Evolutionary conservation across 1,140 invertebrate species (phyloP), one percentile per base, ranked within the genome.

Genomic region (Chymomyza costata): DNA sequence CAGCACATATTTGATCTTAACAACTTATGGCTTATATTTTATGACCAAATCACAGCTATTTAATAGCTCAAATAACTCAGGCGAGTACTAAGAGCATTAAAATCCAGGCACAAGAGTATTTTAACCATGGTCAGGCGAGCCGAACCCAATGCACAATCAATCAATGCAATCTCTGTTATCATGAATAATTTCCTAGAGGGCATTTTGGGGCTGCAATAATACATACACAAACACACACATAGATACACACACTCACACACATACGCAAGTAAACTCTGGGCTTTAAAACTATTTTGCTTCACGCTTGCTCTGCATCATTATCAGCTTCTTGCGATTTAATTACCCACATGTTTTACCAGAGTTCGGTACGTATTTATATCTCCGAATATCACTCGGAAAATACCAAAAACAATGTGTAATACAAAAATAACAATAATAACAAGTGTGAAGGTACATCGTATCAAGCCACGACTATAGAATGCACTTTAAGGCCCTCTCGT

Each of bases 131-230:
- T n/a, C n/a, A n/a, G 35, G n/a, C 46, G 30, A 46, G 17, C 28
- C 31, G 5, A 16, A 49, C 30, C 21, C 37, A 55, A 19, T 19
- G 13, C 65, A 61, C 70, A 76, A 76, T 76, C 70, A 76, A 76
- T 76, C 70, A 76, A 76, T 76, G 70, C 70, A 76, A 76, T 76
- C 70, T 76, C 61, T 76, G 70, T 76, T 76, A 76, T 76, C 70
- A 76, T 76, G 70, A 76, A 76, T 76, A 76, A 76, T 78, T 76
- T 76, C 70, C 70, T 76, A 76, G 71, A 56, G 70, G 62, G 65
- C 70, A 76, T 65, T 62, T 59, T 48, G 64, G 64, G 49, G 51
- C 60, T 16, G 7, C 38, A 25, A 39, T 14, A 11, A 21, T n/a
- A n/a, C 28, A 21, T 19, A 40, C 37, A 61, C 7, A 51, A 34